These are phyloP conservation scores for Danionella dracula DNA, from an alignment of 2,797 vertebrate species.

Conservation along the genomic window DNA sequence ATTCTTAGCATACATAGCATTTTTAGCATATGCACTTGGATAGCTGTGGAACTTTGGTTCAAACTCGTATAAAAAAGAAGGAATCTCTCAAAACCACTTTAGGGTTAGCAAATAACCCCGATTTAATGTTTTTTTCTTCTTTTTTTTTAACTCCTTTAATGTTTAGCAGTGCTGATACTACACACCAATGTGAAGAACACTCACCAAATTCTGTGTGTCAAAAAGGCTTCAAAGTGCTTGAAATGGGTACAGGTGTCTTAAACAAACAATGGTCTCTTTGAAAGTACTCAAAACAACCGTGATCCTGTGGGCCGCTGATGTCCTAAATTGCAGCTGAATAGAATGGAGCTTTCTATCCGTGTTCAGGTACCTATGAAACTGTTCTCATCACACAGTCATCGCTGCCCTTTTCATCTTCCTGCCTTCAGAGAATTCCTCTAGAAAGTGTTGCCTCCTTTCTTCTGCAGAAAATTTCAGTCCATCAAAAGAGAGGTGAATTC, in stretches of 20 bases:
- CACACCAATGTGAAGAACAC: neutral
- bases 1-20: no score
- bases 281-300: constrained; percentile 71
- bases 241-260: constrained; percentile 38
- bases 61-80: no score
- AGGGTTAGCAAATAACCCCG: neutral
- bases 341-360: constrained; percentile 73
- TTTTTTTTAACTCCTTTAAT: neutral
- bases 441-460: constrained; percentile 75
- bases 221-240: constrained; percentile 23
- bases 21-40: no score
- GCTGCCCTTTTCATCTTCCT: constrained; percentile 89
- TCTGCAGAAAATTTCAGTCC: constrained; percentile 86
- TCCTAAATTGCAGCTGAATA: constrained; percentile 80
- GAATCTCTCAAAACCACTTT: neutral
- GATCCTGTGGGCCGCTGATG: constrained; percentile 74
- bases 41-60: no score
- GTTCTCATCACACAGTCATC: constrained; percentile 76
- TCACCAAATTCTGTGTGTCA: neutral
- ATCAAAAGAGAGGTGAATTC: constrained; percentile 96
- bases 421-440: constrained; percentile 81
- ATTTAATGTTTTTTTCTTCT: neutral
- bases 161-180: neutral
- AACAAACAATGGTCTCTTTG: constrained; percentile 37
- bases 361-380: constrained; percentile 76